Evolutionary conservation across 2,888 invertebrate species (phyloP).

Genomic region (Himalopsyche anomala): DNA sequence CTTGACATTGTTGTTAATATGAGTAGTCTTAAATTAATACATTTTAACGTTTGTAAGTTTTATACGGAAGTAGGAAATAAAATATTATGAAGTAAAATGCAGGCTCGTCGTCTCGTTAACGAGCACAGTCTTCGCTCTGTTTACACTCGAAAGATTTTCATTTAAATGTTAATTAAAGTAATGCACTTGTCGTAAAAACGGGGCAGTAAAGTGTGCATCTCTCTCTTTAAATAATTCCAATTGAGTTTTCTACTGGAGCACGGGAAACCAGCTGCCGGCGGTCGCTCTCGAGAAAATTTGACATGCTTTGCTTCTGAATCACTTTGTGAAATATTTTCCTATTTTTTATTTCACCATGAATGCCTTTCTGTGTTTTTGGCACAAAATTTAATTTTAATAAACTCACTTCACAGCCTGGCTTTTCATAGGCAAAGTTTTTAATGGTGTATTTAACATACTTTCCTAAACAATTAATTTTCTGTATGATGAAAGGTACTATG

Average conservation of each 20-base stretch:
- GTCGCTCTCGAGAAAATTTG: slow-evolving; percentile 5
- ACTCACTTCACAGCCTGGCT: too few species aligned
- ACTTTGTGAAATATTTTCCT: background rate
- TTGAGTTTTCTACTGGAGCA: slow-evolving; percentile 1
- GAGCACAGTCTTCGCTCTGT: background rate
- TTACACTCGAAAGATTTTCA: slow-evolving; percentile 22
- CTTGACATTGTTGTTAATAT: too few species aligned
- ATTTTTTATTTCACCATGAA: too few species aligned
- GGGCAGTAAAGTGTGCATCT: slow-evolving; percentile 29
- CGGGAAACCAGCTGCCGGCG: slow-evolving; percentile 8
- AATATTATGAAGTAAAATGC: background rate
- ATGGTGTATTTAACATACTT: too few species aligned
- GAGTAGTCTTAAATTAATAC: background rate
- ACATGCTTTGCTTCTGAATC: slow-evolving; percentile 17
- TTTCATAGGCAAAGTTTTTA: too few species aligned
- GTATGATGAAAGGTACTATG: too few species aligned
- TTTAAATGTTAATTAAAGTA: slow-evolving; percentile 34
- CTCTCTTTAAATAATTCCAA: slow-evolving; percentile 27
- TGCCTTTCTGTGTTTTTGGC: too few species aligned
- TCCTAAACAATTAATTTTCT: too few species aligned
- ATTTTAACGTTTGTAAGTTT: background rate
- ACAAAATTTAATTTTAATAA: too few species aligned
- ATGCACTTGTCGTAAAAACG: slow-evolving; percentile 30
- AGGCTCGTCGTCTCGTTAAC: slow-evolving; percentile 2
- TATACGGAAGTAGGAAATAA: background rate